Base-by-base conservation (phyloP, 2,113 vertebrate genomes). In the Haplochromis vanheusdeni region DNA sequence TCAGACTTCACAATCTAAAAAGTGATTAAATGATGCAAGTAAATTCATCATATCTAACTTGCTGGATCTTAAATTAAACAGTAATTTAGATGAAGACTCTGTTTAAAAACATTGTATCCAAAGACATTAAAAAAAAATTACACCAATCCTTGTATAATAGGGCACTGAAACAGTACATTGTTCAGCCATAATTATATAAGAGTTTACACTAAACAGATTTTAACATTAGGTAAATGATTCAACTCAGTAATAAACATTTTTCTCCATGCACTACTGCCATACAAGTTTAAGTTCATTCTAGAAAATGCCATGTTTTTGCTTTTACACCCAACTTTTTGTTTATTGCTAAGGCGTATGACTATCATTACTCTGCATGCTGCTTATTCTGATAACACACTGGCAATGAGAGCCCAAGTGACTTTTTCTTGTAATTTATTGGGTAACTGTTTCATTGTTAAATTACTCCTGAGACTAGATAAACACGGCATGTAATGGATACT, bases 361-460 rank as follows among this genome's bases (percentile, higher is more conserved):
- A n/a, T 82, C 47, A 70, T 83, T 79, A 17, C 49, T 81, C 62
- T 17, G 33, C 56, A 31, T 60, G 35, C 68, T 89, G 86, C 82
- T 87, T 45, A n/a, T 47, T 82, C 58, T 68, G 87, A 87, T 86
- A 90, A 77, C 73, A 85, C 62, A 40, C 45, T 35, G n/a, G 60
- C 83, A 84, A 68, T 52, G 3, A 62, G 70, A 60, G 45, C 85
- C 65, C 56, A 31, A 55, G 83, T 86, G 65, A 55, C 55, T 33
- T 54, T 73, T 73, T 60, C 73, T 80, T 56, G 26, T 87, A 89
- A 89, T 92, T 86, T 68, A 93, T 80, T 60, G 86, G 58, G 21
- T 55, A 70, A 81, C 54, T 28, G 49, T 84, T 86, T 51, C 87
- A 58, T 88, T 91, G 73, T 58, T 89, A 86, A 92, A 89, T 92